Evolutionary conservation across 2,113 vertebrate species (phyloP).

Genomic region (Etheostoma cragini): DNA sequence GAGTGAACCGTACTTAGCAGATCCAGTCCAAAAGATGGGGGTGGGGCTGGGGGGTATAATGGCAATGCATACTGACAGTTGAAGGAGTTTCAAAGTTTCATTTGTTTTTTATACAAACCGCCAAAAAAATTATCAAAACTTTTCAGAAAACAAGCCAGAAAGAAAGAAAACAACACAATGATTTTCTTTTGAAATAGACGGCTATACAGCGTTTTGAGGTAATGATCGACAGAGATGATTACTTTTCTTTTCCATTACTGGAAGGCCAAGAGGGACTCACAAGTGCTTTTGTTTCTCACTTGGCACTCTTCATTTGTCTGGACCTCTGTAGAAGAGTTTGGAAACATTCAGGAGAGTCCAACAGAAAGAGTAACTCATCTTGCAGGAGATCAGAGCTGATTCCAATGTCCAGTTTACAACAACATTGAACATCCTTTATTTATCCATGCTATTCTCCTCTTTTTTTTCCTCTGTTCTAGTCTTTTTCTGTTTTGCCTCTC

Average conservation of each 20-base stretch:
- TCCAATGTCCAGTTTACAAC: conserved; percentile 16
- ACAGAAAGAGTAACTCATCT: conserved; percentile 22
- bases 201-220: conserved; percentile 40
- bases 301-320: conserved; percentile 43
- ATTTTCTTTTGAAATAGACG: conserved; percentile 24
- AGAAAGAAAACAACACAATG: not conserved
- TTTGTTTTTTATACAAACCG: conserved; percentile 44
- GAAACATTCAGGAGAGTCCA: conserved; percentile 44
- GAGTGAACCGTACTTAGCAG: conserved; percentile 42
- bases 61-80: conserved; percentile 41
- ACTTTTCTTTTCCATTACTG: conserved; percentile 62
- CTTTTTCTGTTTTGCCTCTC: conserved; percentile 12
- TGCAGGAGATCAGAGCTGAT: conserved; percentile 8
- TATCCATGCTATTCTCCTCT: not conserved
- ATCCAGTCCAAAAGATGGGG: conserved; percentile 37
- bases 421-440: conserved; percentile 19
- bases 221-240: conserved; percentile 44
- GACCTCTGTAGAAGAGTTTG: conserved; percentile 6
- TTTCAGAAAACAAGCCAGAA: conserved; percentile 24
- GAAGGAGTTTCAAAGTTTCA: conserved; percentile 62
- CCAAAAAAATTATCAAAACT: conserved; percentile 5
- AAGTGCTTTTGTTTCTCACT: conserved; percentile 54
- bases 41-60: conserved; percentile 22
- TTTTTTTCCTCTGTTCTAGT: not conserved
- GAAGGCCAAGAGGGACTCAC: conserved; percentile 37